Percentiles rank a stretch among this genome's conserved stretches.
Evolutionary conservation across 1,140 invertebrate genomes (phyloP).

Genomic region (Littorina saxatilis): DNA sequence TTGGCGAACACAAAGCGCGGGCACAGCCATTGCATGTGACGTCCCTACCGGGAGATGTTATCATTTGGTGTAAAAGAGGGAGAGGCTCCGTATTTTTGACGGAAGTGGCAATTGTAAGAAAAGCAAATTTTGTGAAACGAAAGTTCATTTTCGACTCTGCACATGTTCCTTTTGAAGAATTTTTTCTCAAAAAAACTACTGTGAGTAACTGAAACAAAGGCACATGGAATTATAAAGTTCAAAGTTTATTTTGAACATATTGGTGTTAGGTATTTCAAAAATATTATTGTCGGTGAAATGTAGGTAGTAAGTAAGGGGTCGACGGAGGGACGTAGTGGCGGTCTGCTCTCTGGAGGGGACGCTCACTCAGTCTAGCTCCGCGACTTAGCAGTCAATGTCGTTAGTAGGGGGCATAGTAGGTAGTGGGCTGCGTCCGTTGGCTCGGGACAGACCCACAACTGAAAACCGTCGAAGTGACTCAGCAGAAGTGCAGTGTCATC

Average conservation of each 20-base stretch:
- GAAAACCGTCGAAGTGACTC: too few species aligned
- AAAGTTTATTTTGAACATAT: not conserved
- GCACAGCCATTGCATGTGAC: not conserved
- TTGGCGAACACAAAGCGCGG: too few species aligned
- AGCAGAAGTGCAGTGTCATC: too few species aligned
- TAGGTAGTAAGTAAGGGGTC: too few species aligned
- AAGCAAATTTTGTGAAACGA: not conserved
- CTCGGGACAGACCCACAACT: too few species aligned
- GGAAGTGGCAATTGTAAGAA: not conserved
- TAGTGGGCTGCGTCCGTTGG: too few species aligned
- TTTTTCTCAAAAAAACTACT: not conserved
- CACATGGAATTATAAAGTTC: not conserved
- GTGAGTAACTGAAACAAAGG: not conserved
- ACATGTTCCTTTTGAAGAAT: not conserved
- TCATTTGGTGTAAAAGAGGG: not conserved
- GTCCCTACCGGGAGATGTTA: slow-evolving; percentile 7
- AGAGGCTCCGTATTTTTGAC: not conserved
- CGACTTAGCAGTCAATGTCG: too few species aligned
- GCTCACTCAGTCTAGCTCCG: too few species aligned
- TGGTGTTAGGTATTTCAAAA: not conserved
- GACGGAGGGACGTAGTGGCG: too few species aligned
- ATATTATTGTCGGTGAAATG: not conserved
- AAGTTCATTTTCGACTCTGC: not conserved
- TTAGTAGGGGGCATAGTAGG: too few species aligned
- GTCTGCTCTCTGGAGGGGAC: too few species aligned